Conservation (phyloP, 2,113 vertebrate genomes). For the Neoarius graeffei region DNA sequence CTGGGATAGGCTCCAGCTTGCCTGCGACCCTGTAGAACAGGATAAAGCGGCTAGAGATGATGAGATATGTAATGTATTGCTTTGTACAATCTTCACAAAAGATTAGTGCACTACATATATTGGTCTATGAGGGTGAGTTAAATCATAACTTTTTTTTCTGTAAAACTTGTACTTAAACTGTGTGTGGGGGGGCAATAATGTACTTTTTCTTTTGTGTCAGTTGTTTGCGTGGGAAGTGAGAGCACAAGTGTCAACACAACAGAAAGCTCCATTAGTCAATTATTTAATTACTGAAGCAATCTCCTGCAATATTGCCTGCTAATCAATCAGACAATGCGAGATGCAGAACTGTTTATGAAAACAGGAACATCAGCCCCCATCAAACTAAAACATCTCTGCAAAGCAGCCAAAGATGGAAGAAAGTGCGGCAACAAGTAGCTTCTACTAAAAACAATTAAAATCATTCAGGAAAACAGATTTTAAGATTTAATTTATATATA, state of each 20-base stretch:
- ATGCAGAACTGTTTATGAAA: not conserved
- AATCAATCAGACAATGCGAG: not conserved
- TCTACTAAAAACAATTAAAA: not conserved
- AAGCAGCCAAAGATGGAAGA: not conserved
- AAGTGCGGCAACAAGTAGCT: not conserved
- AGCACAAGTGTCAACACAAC: not conserved
- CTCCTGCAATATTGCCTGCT: not conserved
- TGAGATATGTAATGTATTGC: too few species aligned
- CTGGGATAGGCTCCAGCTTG: too few species aligned
- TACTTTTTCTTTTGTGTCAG: not conserved
- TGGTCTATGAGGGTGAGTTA: too few species aligned
- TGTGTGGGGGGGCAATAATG: not conserved
- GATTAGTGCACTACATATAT: too few species aligned
- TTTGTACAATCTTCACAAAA: too few species aligned
- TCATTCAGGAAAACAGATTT: too few species aligned
- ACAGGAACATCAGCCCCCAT: not conserved
- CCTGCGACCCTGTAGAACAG: too few species aligned
- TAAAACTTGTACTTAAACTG: too few species aligned
- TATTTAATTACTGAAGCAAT: not conserved
- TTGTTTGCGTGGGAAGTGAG: not conserved
- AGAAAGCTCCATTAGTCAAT: not conserved
- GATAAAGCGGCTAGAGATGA: too few species aligned
- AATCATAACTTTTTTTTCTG: too few species aligned
- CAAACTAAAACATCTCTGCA: not conserved
- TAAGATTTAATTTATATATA: too few species aligned